Conservation (phyloP, 1,140 invertebrate species). For the Wasmannia auropunctata region DNA sequence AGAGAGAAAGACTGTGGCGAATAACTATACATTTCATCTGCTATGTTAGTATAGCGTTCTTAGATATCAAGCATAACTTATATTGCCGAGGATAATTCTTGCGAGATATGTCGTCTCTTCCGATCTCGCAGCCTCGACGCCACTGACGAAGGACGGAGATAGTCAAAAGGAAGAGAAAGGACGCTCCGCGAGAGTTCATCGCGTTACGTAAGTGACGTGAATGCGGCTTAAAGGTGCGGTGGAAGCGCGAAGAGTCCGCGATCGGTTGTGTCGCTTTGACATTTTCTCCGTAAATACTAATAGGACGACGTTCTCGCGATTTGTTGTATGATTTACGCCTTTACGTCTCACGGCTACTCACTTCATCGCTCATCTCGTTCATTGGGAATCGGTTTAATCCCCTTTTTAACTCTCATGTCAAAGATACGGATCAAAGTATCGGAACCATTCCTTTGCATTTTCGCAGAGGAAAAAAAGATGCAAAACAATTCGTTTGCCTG, state of each 20-base stretch:
- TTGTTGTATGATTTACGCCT: conserved; percentile 35
- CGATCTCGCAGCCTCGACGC: conserved; percentile 35
- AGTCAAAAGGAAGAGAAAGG: conserved; percentile 58
- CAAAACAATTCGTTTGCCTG: not conserved
- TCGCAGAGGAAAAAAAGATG: not conserved
- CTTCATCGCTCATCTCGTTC: not conserved
- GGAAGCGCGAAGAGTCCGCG: conserved; percentile 51
- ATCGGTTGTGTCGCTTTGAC: conserved; percentile 79
- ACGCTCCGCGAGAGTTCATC: conserved; percentile 55
- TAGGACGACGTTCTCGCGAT: conserved; percentile 66
- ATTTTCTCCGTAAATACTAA: conserved; percentile 80
- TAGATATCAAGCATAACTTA: not conserved
- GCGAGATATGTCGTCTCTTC: not conserved
- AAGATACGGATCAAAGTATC: not conserved
- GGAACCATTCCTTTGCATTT: not conserved
- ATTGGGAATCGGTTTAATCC: not conserved
- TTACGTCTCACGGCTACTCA: conserved; percentile 1
- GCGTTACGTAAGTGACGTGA: conserved; percentile 60
- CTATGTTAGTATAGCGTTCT: not conserved
- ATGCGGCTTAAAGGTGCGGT: conserved; percentile 54
- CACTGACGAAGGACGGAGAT: conserved; percentile 49
- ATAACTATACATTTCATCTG: not conserved
- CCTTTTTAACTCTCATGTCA: not conserved
- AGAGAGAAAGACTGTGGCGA: not conserved
- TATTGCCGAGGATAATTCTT: not conserved